Percentiles rank a stretch among this genome's conserved stretches.
phyloP scores from a whole-genome alignment of 2,797 vertebrate species.

The Pseudomugil tenellus region DNA sequence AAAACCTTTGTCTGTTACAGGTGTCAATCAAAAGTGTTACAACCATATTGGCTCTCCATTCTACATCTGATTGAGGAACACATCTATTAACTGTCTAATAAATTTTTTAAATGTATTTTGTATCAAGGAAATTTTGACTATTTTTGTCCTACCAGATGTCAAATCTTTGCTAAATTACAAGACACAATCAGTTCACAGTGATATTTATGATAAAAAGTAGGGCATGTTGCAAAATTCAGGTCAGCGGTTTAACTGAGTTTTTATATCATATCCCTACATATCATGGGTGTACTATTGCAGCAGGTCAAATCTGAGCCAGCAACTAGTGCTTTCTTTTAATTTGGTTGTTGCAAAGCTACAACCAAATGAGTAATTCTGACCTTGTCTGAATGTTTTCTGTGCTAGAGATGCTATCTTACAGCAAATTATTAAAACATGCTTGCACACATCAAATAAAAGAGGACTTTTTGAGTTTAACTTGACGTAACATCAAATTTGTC shows the following conservation, averaged over 20 bases:
- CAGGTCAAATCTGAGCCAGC: conserved; percentile 11
- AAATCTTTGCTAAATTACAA: neutral
- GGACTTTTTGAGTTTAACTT: neutral
- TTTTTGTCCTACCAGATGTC: no score
- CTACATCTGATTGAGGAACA: no score
- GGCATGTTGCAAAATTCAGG: neutral
- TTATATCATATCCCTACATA: no score
- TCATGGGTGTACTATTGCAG: neutral
- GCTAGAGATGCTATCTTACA: neutral
- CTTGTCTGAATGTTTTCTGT: conserved; percentile 10
- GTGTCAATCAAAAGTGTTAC: no score
- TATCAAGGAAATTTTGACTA: no score
- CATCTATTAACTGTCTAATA: no score
- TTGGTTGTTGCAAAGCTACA: neutral
- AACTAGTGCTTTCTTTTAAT: neutral
- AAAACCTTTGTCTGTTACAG: no score
- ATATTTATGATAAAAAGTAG: neutral
- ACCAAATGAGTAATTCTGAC: neutral
- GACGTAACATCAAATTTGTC: neutral
- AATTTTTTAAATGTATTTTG: no score
- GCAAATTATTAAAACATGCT: neutral
- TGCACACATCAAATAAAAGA: neutral
- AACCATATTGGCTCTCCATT: no score
- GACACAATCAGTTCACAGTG: neutral
- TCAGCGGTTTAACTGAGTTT: neutral